Evolutionary conservation across 30 jellyfish, hydroid and myxozoan genomes (phyloP).

Genomic region (Sanderia malayensis): DNA sequence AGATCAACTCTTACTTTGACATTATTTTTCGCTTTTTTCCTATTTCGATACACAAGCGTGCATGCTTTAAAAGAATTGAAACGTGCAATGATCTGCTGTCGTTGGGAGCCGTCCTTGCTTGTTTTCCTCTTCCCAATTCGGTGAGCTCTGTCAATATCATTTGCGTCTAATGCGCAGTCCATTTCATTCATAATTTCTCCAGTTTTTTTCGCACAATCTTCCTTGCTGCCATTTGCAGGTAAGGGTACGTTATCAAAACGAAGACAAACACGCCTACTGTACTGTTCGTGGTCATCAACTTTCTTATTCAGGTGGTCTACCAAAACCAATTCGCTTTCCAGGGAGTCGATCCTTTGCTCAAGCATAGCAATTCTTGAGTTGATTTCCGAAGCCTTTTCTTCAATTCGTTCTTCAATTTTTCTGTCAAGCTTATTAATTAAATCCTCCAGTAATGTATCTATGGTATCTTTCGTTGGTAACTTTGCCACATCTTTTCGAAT

Average conservation of each 20-base stretch:
- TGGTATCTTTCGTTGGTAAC: slow-evolving; percentile 5
- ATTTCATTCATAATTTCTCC: slow-evolving; percentile 11
- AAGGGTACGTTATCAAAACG: slow-evolving; percentile 29
- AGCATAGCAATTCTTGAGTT: slow-evolving; percentile 9
- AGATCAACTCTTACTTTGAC: neutral
- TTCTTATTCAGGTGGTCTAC: slow-evolving; percentile 6
- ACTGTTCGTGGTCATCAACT: slow-evolving; percentile 42
- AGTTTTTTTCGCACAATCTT: slow-evolving; percentile 23
- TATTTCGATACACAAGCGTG: neutral
- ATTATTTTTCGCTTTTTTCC: neutral
- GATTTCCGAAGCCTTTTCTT: slow-evolving; percentile 3
- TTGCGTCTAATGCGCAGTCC: slow-evolving; percentile 29
- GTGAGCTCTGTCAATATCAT: neutral
- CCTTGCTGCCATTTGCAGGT: slow-evolving; percentile 16
- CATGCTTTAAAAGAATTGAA: neutral
- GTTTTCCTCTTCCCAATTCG: slow-evolving; percentile 4
- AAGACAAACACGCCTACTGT: slow-evolving; percentile 34
- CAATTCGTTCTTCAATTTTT: neutral
- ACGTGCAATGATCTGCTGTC: slow-evolving; percentile 1
- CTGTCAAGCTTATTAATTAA: neutral
- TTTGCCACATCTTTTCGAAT: slow-evolving; percentile 16
- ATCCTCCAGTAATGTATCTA: neutral
- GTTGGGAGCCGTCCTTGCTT: neutral
- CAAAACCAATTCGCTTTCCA: slow-evolving; percentile 7
- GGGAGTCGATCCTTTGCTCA: slow-evolving; percentile 10